Percentiles rank a stretch among this genome's conserved stretches.
phyloP scores from a whole-genome alignment of 2,888 invertebrate species.

The Eugnorisma glareosa region DNA sequence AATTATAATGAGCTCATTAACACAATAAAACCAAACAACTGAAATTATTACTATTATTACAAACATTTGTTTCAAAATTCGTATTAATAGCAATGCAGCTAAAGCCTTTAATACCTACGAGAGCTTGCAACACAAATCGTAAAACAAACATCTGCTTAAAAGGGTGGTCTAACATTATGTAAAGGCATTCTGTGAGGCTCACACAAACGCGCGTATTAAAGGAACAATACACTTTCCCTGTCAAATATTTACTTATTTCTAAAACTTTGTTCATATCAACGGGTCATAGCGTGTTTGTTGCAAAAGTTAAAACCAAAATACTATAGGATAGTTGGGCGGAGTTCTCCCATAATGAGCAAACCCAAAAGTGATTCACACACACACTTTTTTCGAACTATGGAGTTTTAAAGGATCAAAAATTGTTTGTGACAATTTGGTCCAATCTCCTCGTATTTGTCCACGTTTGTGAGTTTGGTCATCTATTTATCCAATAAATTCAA shows the following conservation, averaged over 20 bases:
- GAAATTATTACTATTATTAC: conserved; percentile 20
- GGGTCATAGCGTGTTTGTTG: not conserved
- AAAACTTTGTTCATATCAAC: not conserved
- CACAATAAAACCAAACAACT: conserved; percentile 43
- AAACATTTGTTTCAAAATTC: conserved; percentile 38
- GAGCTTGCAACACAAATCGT: conserved; percentile 55
- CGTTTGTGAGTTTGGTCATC: not conserved
- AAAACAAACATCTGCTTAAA: conserved; percentile 66
- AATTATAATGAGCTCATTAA: conserved; percentile 55
- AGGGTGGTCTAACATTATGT: conserved; percentile 82
- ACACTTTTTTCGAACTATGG: conserved; percentile 1
- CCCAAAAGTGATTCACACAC: not conserved
- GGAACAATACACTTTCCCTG: not conserved
- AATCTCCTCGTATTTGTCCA: not conserved
- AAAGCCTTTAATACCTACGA: conserved; percentile 42
- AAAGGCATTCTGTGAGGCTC: conserved; percentile 23
- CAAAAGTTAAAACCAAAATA: not conserved
- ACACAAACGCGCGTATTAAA: not conserved
- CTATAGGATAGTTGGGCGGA: not conserved
- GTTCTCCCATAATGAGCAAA: not conserved
- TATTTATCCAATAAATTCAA: conserved; percentile 2
- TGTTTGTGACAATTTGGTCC: conserved; percentile 4
- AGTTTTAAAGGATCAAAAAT: not conserved
- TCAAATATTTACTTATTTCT: not conserved
- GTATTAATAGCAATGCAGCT: conserved; percentile 34